phyloP scores from a whole-genome alignment of 2,888 invertebrate species.

The Orchestes rusci region DNA sequence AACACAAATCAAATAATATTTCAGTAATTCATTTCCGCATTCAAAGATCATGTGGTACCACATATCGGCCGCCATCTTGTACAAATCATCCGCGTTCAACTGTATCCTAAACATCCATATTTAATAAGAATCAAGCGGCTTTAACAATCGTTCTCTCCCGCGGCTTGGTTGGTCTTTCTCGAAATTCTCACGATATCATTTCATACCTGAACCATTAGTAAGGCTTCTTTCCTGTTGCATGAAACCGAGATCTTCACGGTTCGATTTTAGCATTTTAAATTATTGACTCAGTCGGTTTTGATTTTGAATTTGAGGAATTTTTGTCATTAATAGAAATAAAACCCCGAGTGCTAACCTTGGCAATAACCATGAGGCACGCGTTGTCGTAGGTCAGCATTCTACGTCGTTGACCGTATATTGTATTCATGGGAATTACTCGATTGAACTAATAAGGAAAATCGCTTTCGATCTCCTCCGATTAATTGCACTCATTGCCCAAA shows the following conservation, averaged over 20 bases:
- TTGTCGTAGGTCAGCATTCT: constrained; percentile 41
- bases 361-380: constrained; percentile 36
- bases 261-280: constrained; percentile 23
- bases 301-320: not conserved
- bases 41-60: too few species aligned
- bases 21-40: too few species aligned
- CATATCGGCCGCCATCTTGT: too few species aligned
- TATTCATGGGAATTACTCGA: constrained; percentile 39
- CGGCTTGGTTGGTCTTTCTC: constrained; percentile 19
- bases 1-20: too few species aligned
- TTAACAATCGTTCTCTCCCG: constrained; percentile 14
- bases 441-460: constrained; percentile 38
- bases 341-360: constrained; percentile 30
- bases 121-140: constrained; percentile 7
- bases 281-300: too few species aligned
- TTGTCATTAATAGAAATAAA: not conserved
- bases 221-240: constrained; percentile 31
- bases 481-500: constrained; percentile 30
- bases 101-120: constrained; percentile 23
- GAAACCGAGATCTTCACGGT: constrained; percentile 27
- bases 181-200: constrained; percentile 31
- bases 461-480: constrained; percentile 31
- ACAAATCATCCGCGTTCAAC: too few species aligned
- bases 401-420: constrained; percentile 34
- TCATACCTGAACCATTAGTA: constrained; percentile 26